A percentile compares a stretch with the other conserved stretches of the same genome.
Conservation (phyloP, 2,888 invertebrate genomes). For the Tipula lateralis region DNA sequence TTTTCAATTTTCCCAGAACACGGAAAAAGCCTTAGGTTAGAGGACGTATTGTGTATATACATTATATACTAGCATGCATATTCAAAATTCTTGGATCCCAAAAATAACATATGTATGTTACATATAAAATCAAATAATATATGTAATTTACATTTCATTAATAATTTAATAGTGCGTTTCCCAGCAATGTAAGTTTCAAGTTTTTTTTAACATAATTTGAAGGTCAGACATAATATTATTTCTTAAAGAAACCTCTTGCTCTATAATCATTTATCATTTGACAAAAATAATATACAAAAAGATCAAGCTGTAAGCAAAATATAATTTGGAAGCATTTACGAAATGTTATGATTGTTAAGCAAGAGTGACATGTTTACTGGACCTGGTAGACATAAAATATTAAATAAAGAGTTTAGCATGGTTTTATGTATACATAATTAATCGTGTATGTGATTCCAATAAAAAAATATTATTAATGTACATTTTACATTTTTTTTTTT, state of each 20-base stretch:
- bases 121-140: background rate
- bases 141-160: background rate
- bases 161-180: constrained; percentile 14
- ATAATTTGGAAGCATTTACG: background rate
- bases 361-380: background rate
- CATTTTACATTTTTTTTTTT: background rate
- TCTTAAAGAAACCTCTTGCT: background rate
- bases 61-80: background rate
- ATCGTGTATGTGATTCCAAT: background rate
- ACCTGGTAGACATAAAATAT: background rate
- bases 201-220: background rate
- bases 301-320: background rate
- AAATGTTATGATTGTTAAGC: background rate
- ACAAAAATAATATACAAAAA: background rate
- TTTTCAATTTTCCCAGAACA: background rate
- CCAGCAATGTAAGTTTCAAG: background rate
- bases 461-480: background rate
- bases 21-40: background rate
- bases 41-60: background rate
- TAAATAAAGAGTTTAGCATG: background rate
- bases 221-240: background rate
- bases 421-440: background rate
- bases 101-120: background rate
- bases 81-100: background rate
- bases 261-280: background rate